Base-by-base conservation (phyloP, 2,888 invertebrate genomes). In the Acleris holmiana region DNA sequence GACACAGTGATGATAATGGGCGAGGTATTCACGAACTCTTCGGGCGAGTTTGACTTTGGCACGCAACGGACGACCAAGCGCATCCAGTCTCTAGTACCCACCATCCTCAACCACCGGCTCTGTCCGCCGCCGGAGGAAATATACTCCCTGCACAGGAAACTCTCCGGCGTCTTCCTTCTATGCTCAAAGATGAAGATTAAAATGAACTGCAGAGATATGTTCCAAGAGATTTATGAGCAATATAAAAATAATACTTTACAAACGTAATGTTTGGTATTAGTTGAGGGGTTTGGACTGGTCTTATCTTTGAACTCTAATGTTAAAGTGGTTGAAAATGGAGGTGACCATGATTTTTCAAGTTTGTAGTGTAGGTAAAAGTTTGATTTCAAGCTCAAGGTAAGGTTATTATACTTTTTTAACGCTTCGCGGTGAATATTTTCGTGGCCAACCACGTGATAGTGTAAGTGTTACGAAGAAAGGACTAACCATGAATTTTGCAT, bases 71-170 rank as follows among this genome's bases (percentile, higher is more conserved):
- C 94, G 0, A 97, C 97, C 1, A 96, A 96, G 2, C 88, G 94
- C 53, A 96, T 99, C 68, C 98, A 98, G 71, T 93, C 95, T 4
- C 87, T 98, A 19, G 97, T 99, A 1, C 99, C 99, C 0, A 97
- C 98, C 0, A 99, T 99, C 94, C 93, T 99, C 58, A 95, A 96
- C 50, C 98, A 99, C 80, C 94, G 99, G 21, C 94, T 99, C 2
- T 98, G 98, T 67, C 98, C 99, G 1, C 99, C 99, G 0, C 99
- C 99, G 0, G 99, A 99, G 85, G 99, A 99, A 90, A 98, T 98
- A 72, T 99, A 99, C 90, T 99, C 99, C 0, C 93, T 99, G 19
- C 99, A 99, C 84, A 94, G 99, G 66, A 99, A 99, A 90, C 93
- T 99, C 53, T 98, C 99, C 0, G 99, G 99, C 0, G 96, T 98